Conservation (phyloP, 53 echinoderm and acorn worm genomes). For the Astropecten irregularis region DNA sequence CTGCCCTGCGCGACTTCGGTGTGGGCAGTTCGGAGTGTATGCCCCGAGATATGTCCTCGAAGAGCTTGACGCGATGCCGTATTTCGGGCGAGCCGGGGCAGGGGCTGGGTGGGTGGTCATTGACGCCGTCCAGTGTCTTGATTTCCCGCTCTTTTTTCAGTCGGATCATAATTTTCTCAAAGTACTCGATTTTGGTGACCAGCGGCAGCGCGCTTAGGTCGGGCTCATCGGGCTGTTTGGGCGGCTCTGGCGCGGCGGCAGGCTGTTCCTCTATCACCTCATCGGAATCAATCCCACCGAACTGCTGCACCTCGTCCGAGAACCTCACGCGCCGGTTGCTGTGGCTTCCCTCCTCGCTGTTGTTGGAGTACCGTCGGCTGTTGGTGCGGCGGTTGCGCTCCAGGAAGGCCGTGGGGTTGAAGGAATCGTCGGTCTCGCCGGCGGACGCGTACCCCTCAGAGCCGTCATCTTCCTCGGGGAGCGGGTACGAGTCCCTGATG, state of each 20-base stretch:
- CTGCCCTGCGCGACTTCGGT: constrained; percentile 46
- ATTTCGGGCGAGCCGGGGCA: constrained; percentile 49
- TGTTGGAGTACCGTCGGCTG: constrained; percentile 60
- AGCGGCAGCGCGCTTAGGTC: constrained; percentile 43
- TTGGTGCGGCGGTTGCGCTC: constrained; percentile 77
- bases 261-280: constrained; percentile 20
- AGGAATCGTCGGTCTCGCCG: constrained; percentile 82
- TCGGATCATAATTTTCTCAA: constrained; percentile 21
- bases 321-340: constrained; percentile 71
- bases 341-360: constrained; percentile 55
- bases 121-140: background rate
- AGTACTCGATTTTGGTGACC: constrained; percentile 49
- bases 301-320: constrained; percentile 87
- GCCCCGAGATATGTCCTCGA: constrained; percentile 55
- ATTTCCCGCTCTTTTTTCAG: background rate
- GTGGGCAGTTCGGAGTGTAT: background rate
- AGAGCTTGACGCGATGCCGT: constrained; percentile 52
- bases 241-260: background rate
- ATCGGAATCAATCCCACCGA: constrained; percentile 42
- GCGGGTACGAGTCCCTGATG: constrained; percentile 75
- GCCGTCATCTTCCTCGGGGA: constrained; percentile 91
- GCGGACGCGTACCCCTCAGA: constrained; percentile 93
- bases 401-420: constrained; percentile 86
- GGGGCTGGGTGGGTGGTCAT: constrained; percentile 20
- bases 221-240: constrained; percentile 9